phyloP scores from a whole-genome alignment of 1,140 invertebrate genomes.

The Nixonia krombeini region DNA sequence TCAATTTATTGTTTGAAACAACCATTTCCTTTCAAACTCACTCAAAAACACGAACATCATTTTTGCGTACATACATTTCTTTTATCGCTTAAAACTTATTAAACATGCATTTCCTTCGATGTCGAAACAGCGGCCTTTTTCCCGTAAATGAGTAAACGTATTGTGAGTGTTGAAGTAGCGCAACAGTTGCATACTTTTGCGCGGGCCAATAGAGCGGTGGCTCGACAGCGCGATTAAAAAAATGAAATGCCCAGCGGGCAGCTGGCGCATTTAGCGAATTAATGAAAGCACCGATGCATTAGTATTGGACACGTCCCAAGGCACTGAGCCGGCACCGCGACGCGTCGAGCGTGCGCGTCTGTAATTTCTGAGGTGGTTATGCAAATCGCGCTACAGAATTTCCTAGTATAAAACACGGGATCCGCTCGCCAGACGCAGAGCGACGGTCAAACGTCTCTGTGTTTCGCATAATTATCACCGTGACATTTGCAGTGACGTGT shows the following conservation, averaged over 20 bases:
- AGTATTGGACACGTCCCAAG: conserved; percentile 34
- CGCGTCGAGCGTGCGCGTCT: conserved; percentile 47
- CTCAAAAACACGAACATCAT: too few relatives aligned
- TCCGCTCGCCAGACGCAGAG: conserved; percentile 19
- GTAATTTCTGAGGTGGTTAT: conserved; percentile 61
- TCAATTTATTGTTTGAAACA: too few relatives aligned
- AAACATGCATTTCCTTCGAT: too few relatives aligned
- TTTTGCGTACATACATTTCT: too few relatives aligned
- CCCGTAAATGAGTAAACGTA: too few relatives aligned
- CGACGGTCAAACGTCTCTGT: conserved; percentile 33
- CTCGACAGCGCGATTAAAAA: too few relatives aligned
- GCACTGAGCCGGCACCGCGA: conserved; percentile 21
- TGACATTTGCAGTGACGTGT: conserved; percentile 24
- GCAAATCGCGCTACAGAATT: conserved; percentile 53
- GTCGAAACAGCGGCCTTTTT: too few relatives aligned
- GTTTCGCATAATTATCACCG: conserved; percentile 47
- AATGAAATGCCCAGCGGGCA: neutral
- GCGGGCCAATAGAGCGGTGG: too few relatives aligned
- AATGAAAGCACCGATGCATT: conserved; percentile 45
- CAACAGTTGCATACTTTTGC: too few relatives aligned
- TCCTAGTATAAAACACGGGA: conserved; percentile 45
- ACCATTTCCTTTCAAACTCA: too few relatives aligned
- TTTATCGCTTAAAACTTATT: too few relatives aligned
- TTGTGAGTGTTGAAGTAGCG: too few relatives aligned
- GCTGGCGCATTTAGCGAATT: conserved; percentile 37